Evolutionary conservation across 2,888 invertebrate genomes (phyloP), one percentile per base, ranked within the genome.

Genomic region (Ophion obscuratus): DNA sequence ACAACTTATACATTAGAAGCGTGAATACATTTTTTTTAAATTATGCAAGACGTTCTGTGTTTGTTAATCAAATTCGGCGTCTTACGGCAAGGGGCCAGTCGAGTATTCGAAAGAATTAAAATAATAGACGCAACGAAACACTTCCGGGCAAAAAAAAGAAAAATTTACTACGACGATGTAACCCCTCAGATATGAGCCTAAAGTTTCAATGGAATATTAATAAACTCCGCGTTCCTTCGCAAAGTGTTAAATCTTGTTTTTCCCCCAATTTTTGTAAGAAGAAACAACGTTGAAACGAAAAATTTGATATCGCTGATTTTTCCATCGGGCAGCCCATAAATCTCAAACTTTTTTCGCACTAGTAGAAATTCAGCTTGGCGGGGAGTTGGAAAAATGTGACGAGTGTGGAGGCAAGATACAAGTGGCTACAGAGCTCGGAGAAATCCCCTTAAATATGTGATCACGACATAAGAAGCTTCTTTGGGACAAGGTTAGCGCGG

Each of bases 401-500:
- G 83, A 80, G 73, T 27, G 36, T 70, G 64, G 10, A n/a, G 40
- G 40, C 57, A 66, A 80, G 79, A 47, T 59, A 61, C 47, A 66
- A 74, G 76, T 64, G 78, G 66, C 36, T 27, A 31, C 62, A 79
- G 47, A 40, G 64, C 70, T 75, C 71, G 10, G 47, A 68, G 81
- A 83, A 76, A 86, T 67, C 80, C 86, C 83, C 86, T 88, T 90
- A 89, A 89, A 90, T 90, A 90, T 88, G 88, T 90, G 89, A 91
- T 90, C 84, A 86, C 81, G 83, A 91, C 89, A 88, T 88, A 89
- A 91, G 89, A 90, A 91, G 89, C 89, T 92, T 89, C 89, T 90
- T 89, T 86, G 68, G 86, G 76, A 71, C 71, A 85, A 68, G 78
- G 17, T 14, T 53, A 17, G 4, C 5, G 11, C 11, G 14, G 53